Evolutionary conservation across 2,888 invertebrate species (phyloP).

Genomic region (Lasioglossum figueresi): DNA sequence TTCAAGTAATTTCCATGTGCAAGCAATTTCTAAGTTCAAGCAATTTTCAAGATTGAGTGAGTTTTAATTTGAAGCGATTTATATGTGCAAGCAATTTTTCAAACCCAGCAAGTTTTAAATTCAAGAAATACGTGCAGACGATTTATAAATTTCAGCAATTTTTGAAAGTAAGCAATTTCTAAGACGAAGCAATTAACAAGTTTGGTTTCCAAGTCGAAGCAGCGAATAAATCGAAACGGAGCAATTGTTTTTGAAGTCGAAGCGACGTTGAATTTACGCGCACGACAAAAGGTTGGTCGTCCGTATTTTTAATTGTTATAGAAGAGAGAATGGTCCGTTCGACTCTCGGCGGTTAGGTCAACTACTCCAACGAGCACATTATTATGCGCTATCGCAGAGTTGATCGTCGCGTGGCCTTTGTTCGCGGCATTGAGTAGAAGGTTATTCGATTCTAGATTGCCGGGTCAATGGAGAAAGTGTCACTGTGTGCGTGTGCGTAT

Average conservation of each 20-base stretch:
- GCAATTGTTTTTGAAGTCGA: neutral
- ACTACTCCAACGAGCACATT: neutral
- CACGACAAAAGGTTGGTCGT: neutral
- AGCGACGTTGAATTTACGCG: neutral
- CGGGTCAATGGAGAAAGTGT: conserved; percentile 39
- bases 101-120: neutral
- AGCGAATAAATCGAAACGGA: neutral
- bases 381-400: neutral
- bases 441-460: conserved; percentile 46
- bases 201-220: neutral
- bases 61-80: neutral
- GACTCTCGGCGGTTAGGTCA: neutral
- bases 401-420: neutral
- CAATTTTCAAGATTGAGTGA: neutral
- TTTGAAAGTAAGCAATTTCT: neutral
- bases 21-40: neutral
- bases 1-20: neutral
- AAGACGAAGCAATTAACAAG: neutral
- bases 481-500: neutral
- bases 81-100: neutral
- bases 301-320: neutral
- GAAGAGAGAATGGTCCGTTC: neutral
- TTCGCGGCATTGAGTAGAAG: conserved; percentile 1
- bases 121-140: neutral
- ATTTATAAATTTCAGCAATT: neutral